Evolutionary conservation across 2,888 invertebrate species (phyloP).

Genomic region (Alviniconcha strummeri): DNA sequence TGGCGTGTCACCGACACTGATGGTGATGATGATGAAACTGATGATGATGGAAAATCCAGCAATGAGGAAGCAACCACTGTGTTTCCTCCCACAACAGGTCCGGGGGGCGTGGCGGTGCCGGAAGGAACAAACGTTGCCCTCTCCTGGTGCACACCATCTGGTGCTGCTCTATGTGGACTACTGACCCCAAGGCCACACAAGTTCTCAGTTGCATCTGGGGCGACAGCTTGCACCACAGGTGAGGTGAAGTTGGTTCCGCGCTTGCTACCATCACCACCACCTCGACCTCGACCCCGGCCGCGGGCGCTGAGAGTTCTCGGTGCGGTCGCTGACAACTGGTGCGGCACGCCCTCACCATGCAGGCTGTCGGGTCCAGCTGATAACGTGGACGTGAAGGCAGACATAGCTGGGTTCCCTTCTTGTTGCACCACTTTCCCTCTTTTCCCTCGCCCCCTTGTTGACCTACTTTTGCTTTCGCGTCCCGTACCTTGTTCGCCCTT

Average conservation of each 20-base stretch:
- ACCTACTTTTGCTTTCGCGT: conserved; percentile 37
- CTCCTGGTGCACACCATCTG: neutral
- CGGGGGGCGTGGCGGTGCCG: neutral
- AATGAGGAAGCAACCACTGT: neutral
- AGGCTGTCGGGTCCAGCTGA: too few relatives aligned
- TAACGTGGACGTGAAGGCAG: neutral
- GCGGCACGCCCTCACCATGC: neutral
- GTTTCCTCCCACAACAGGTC: neutral
- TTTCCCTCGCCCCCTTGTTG: conserved; percentile 21
- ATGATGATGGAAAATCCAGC: neutral
- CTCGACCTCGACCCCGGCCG: conserved; percentile 14
- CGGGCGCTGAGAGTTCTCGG: neutral
- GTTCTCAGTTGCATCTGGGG: too few relatives aligned
- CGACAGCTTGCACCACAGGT: neutral
- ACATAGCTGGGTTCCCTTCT: neutral
- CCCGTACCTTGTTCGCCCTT: conserved; percentile 27
- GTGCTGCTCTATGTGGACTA: too few relatives aligned
- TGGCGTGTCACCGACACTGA: too few relatives aligned
- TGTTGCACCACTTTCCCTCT: conserved; percentile 10
- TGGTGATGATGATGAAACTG: neutral
- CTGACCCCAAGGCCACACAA: too few relatives aligned
- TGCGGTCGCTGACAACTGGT: neutral
- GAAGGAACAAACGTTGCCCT: neutral
- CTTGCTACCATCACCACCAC: conserved; percentile 18
- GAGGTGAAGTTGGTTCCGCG: neutral